Evolutionary conservation across 2,888 invertebrate genomes (phyloP).

Genomic region (Blomia tropicalis): DNA sequence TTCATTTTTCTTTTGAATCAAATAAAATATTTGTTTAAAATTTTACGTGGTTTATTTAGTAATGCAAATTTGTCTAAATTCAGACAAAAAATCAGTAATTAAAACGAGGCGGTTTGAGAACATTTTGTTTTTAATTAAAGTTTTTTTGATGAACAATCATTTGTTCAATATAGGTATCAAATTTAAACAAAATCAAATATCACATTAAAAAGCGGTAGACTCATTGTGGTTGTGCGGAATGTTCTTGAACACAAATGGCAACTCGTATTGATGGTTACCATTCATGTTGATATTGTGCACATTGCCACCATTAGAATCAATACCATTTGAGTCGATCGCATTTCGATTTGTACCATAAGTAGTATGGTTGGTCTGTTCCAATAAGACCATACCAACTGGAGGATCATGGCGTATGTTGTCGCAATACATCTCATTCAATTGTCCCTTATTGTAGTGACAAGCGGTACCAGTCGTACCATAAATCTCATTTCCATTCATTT

Average conservation of each 20-base stretch:
- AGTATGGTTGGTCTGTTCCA: neutral
- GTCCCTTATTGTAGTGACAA: neutral
- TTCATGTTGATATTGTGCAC: neutral
- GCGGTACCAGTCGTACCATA: neutral
- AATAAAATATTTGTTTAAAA: too few species aligned
- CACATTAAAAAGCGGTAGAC: slow-evolving; percentile 13
- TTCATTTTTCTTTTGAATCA: too few species aligned
- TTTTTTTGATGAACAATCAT: too few species aligned
- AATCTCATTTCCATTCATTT: neutral
- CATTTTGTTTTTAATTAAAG: too few species aligned
- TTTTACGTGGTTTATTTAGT: too few species aligned
- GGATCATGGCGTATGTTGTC: neutral
- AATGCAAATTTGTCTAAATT: too few species aligned
- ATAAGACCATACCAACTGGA: neutral
- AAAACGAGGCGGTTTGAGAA: too few species aligned
- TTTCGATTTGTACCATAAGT: neutral
- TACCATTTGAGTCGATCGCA: neutral
- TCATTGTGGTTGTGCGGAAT: neutral
- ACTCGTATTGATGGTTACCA: slow-evolving; percentile 1
- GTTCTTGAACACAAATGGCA: slow-evolving; percentile 14
- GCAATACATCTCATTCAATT: slow-evolving; percentile 14
- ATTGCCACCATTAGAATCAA: neutral
- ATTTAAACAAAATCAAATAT: too few species aligned
- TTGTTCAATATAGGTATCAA: too few species aligned
- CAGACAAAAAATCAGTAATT: too few species aligned